Evolutionary conservation across 2,113 vertebrate species (phyloP).

Genomic region (Daubentonia madagascariensis): DNA sequence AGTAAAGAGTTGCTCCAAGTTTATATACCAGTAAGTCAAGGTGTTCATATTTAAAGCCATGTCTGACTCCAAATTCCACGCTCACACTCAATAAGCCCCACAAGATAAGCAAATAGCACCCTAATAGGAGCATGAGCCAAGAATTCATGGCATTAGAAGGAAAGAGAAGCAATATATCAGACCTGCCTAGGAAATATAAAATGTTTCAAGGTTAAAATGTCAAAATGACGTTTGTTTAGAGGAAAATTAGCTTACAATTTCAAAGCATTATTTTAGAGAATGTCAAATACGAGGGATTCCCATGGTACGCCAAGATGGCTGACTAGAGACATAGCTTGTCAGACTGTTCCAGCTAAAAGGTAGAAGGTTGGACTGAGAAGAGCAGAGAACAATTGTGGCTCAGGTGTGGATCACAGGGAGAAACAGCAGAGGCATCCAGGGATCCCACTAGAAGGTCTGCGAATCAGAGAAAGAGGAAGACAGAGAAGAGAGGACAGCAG

Average conservation of each 20-base stretch:
- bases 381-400: no score
- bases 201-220: not conserved
- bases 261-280: not conserved
- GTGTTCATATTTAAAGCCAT: not conserved
- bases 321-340: no score
- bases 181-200: not conserved
- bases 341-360: no score
- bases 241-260: not conserved
- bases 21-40: not conserved
- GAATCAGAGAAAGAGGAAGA: no score
- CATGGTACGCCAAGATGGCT: no score
- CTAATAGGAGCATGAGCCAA: not conserved
- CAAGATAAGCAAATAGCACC: not conserved
- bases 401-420: no score
- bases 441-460: no score
- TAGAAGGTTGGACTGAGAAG: no score
- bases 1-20: not conserved
- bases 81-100: not conserved
- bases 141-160: not conserved
- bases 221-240: constrained; percentile 9
- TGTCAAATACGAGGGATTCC: not conserved
- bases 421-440: no score
- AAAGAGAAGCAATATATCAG: not conserved
- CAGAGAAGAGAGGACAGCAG: no score
- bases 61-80: not conserved